A percentile compares a stretch with the other conserved stretches of the same genome.
Evolutionary conservation across 2,113 vertebrate genomes (phyloP).

Genomic region (Bucco capensis): DNA sequence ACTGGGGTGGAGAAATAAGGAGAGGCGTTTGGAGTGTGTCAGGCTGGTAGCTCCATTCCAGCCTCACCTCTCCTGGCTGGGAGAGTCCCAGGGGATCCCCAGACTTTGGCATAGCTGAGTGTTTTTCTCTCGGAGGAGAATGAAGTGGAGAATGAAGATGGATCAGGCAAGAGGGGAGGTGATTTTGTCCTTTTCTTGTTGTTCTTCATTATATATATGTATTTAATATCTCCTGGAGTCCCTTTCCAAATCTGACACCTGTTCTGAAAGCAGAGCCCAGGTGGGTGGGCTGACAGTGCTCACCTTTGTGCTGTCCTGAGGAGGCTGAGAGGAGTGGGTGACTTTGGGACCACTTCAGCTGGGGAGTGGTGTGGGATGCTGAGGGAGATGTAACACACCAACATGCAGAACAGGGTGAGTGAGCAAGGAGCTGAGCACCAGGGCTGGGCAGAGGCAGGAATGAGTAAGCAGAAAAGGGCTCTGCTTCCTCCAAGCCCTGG

Average conservation of each 20-base stretch:
- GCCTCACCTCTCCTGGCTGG: not conserved
- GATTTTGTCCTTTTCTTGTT: not conserved
- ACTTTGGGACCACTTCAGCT: not conserved
- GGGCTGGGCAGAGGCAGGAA: not conserved
- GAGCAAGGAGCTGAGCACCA: not conserved
- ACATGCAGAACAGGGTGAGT: not conserved
- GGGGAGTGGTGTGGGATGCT: not conserved
- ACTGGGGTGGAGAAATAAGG: too few species aligned
- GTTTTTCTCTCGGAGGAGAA: not conserved
- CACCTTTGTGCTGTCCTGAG: not conserved
- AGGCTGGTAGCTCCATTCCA: not conserved
- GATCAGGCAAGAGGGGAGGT: not conserved
- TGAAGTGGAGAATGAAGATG: not conserved
- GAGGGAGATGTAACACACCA: not conserved
- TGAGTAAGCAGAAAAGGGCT: not conserved
- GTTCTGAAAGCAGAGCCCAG: not conserved
- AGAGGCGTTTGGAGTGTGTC: accelerated
- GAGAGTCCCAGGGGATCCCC: accelerated
- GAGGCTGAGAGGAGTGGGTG: accelerated
- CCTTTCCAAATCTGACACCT: too few species aligned
- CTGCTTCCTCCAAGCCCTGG: not conserved
- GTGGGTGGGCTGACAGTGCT: accelerated
- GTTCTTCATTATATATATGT: too few species aligned
- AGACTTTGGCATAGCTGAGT: accelerated
- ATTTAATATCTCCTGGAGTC: too few species aligned